A percentile compares a stretch with the other conserved stretches of the same genome.
Evolutionary conservation across 1,140 invertebrate species (phyloP).

Genomic region (Eueides isabella): DNA sequence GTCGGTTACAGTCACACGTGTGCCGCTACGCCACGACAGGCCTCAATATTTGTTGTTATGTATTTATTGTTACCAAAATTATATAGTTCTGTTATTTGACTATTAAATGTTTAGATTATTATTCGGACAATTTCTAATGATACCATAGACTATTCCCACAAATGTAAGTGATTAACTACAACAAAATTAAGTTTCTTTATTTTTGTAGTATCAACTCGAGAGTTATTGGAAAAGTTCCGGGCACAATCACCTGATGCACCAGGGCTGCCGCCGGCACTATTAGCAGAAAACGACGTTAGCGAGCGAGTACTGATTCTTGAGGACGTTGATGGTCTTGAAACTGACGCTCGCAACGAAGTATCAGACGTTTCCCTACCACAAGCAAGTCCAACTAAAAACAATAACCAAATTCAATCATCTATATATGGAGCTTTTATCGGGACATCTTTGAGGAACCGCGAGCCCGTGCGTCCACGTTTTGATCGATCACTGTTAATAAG

Average conservation of each 20-base stretch:
- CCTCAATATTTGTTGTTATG: no score
- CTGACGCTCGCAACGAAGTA: not conserved
- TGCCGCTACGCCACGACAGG: no score
- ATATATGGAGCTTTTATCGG: conserved; percentile 2
- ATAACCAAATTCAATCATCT: conserved; percentile 3
- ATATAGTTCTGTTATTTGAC: not conserved
- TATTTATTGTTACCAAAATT: no score
- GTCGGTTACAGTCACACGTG: no score
- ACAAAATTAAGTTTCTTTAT: not conserved
- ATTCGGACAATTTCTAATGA: no score
- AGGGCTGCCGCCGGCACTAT: conserved; percentile 49
- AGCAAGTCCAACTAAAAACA: not conserved
- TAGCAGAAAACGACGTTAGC: conserved; percentile 43
- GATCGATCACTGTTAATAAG: conserved; percentile 46
- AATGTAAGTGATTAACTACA: no score
- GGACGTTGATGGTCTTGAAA: not conserved
- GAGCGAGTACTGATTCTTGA: conserved; percentile 31
- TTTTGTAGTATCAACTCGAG: conserved; percentile 47
- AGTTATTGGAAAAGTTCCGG: conserved; percentile 56
- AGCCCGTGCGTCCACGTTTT: conserved; percentile 44
- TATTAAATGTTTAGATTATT: no score
- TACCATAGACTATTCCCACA: no score
- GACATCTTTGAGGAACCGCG: conserved; percentile 6
- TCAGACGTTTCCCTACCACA: not conserved
- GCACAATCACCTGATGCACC: conserved; percentile 49